These are phyloP conservation scores for Pollachius pollachius DNA, from an alignment of 2,113 vertebrate genomes.

Conservation along the genomic window DNA sequence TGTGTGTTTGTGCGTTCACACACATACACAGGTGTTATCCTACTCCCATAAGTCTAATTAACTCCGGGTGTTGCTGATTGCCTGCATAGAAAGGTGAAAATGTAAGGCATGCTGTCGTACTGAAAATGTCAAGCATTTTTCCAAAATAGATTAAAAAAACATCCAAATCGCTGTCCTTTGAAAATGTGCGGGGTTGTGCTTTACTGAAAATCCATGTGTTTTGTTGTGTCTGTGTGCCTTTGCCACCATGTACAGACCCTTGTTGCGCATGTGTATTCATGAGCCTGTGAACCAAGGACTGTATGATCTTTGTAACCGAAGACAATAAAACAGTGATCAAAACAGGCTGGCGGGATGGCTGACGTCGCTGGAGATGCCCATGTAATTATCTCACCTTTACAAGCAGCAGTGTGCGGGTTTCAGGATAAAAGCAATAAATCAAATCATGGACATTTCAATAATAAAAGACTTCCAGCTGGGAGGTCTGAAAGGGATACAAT, in stretches of 20 bases:
- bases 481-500: constrained; percentile 49
- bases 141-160: too few species aligned
- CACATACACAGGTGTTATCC: constrained; percentile 16
- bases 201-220: constrained; percentile 3
- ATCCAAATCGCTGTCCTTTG: too few species aligned
- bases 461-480: constrained; percentile 64
- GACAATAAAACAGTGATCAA: constrained; percentile 45
- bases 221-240: background rate
- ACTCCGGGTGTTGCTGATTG: background rate
- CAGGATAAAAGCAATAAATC: constrained; percentile 60
- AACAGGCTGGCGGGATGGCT: constrained; percentile 37
- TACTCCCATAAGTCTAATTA: constrained; percentile 56
- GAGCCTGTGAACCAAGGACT: constrained; percentile 27
- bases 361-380: constrained; percentile 22
- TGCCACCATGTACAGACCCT: background rate
- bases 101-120: background rate
- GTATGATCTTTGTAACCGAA: constrained; percentile 39
- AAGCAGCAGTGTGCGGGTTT: constrained; percentile 22
- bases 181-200: too few species aligned
- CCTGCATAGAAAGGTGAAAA: constrained; percentile 2
- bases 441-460: constrained; percentile 63
- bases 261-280: constrained; percentile 40
- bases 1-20: background rate
- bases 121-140: background rate
- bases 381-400: constrained; percentile 42